Evolutionary conservation across 2,888 invertebrate species (phyloP).

Genomic region (Pegoplata infirma): DNA sequence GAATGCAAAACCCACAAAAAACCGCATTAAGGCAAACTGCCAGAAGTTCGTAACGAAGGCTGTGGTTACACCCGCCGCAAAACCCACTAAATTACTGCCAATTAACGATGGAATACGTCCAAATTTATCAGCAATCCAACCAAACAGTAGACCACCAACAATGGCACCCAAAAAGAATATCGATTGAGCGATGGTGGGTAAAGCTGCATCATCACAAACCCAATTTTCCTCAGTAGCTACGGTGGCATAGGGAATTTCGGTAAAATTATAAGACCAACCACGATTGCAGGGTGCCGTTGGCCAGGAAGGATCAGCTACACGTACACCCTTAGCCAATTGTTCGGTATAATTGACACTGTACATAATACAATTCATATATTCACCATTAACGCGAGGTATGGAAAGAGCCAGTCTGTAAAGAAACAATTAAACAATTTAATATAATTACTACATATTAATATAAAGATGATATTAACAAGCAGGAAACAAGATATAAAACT

Average conservation of each 20-base stretch:
- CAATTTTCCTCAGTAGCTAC: constrained; percentile 92
- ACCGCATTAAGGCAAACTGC: constrained; percentile 88
- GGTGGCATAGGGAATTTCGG: constrained; percentile 89
- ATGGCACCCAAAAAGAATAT: constrained; percentile 94
- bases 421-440: constrained; percentile 66
- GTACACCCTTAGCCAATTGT: constrained; percentile 81
- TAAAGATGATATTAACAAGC: constrained; percentile 1
- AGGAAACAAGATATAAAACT: constrained; percentile 1
- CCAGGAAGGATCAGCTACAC: constrained; percentile 85
- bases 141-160: constrained; percentile 90
- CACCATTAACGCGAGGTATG: constrained; percentile 81
- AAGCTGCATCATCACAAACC: constrained; percentile 90
- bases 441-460: not conserved
- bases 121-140: constrained; percentile 91
- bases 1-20: constrained; percentile 91
- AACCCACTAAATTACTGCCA: constrained; percentile 87
- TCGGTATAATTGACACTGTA: constrained; percentile 87
- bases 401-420: constrained; percentile 84
- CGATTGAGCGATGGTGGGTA: constrained; percentile 88
- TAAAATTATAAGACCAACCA: constrained; percentile 92
- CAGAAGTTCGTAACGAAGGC: constrained; percentile 86
- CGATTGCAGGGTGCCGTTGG: constrained; percentile 82
- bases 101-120: constrained; percentile 90
- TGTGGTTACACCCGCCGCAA: constrained; percentile 84
- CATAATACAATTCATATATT: constrained; percentile 85